Evolutionary conservation across 2,888 invertebrate genomes (phyloP).

Genomic region (Callyntrura sp.): DNA sequence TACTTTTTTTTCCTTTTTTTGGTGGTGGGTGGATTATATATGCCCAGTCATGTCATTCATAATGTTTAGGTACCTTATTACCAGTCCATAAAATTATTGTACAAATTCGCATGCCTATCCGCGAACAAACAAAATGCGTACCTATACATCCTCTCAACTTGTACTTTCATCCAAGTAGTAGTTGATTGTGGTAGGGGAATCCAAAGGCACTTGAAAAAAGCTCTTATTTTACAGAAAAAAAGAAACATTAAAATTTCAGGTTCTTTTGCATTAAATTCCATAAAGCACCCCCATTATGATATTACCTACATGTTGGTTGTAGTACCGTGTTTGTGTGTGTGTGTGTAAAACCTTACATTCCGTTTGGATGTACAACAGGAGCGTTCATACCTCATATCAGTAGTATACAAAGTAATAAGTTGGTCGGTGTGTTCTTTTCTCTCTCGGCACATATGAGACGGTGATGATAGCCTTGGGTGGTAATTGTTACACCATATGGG

Average conservation of each 20-base stretch:
- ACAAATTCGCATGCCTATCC: conserved; percentile 22
- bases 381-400: conserved; percentile 29
- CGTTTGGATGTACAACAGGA: conserved; percentile 1
- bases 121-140: not conserved
- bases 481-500: conserved; percentile 81
- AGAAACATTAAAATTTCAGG: conserved; percentile 55
- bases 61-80: conserved; percentile 52
- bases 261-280: conserved; percentile 45
- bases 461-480: conserved; percentile 79
- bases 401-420: conserved; percentile 18
- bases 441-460: conserved; percentile 32
- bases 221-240: conserved; percentile 42
- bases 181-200: not conserved
- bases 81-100: conserved; percentile 53
- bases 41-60: conserved; percentile 56
- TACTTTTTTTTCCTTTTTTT: not conserved
- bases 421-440: conserved; percentile 33
- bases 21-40: conserved; percentile 48
- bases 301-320: conserved; percentile 16
- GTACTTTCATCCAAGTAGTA: conserved; percentile 15
- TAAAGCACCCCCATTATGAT: conserved; percentile 28
- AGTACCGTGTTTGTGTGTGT: not conserved
- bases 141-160: not conserved
- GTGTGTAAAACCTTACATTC: not conserved
- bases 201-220: conserved; percentile 9